These are phyloP conservation scores for Antheraea assamensis DNA, from an alignment of 2,888 invertebrate genomes.

Conservation along the genomic window DNA sequence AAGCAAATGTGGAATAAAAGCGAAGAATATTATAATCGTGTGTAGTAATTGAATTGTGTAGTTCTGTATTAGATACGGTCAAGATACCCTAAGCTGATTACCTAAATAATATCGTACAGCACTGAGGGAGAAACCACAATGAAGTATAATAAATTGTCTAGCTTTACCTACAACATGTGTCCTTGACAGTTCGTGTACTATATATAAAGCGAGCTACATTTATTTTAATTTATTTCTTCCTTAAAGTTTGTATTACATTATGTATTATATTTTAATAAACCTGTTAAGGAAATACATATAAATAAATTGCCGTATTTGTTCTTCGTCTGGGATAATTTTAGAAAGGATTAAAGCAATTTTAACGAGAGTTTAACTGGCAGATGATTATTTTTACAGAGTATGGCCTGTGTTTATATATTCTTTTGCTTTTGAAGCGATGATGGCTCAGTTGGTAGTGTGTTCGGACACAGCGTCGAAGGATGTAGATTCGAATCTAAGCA, in stretches of 20 bases:
- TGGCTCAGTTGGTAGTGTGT: too few relatives aligned
- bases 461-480: too few relatives aligned
- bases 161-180: background rate
- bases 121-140: background rate
- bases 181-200: background rate
- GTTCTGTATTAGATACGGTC: background rate
- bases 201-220: background rate
- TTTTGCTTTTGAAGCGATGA: too few relatives aligned
- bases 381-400: background rate
- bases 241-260: background rate
- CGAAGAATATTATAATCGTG: background rate
- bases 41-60: background rate
- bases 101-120: background rate
- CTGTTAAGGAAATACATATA: too few relatives aligned
- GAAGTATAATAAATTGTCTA: conserved; percentile 1
- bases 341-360: background rate
- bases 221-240: background rate
- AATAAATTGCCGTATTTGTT: too few relatives aligned
- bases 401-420: background rate
- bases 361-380: background rate
- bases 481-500: too few relatives aligned
- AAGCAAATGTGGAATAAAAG: background rate
- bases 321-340: too few relatives aligned
- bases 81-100: background rate
- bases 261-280: background rate